phyloP scores from a whole-genome alignment of 2,888 invertebrate species.

The Agrotis puta region DNA sequence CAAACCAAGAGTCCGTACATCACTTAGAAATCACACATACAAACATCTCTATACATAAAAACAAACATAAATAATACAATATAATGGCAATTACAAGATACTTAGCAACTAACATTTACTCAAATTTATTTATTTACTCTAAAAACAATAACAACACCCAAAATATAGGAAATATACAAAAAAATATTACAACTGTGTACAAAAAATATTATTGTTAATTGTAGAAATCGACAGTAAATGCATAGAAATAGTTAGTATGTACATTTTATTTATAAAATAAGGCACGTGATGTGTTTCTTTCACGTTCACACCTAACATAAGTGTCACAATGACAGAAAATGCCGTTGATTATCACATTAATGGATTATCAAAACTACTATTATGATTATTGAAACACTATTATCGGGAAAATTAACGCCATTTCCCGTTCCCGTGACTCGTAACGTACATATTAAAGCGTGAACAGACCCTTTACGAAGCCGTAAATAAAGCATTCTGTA shows the following conservation, averaged over 20 bases:
- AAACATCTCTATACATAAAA: constrained; percentile 27
- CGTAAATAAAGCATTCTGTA: too few relatives aligned
- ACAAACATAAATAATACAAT: constrained; percentile 54
- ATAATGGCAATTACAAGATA: constrained; percentile 51
- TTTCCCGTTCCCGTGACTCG: too few relatives aligned
- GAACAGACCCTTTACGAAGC: too few relatives aligned
- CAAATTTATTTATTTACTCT: constrained; percentile 39
- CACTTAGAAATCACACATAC: neutral
- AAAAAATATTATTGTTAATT: constrained; percentile 35
- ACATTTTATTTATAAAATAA: constrained; percentile 53
- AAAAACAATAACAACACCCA: constrained; percentile 57
- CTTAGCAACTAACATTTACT: constrained; percentile 47
- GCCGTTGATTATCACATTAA: too few relatives aligned
- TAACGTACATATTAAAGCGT: neutral
- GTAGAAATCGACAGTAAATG: constrained; percentile 62
- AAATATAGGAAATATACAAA: constrained; percentile 52
- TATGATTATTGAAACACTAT: too few relatives aligned
- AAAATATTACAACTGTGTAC: constrained; percentile 43
- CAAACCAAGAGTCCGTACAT: constrained; percentile 41
- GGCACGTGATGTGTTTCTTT: constrained; percentile 61
- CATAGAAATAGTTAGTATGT: constrained; percentile 59
- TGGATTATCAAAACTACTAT: too few relatives aligned
- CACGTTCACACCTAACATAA: constrained; percentile 40
- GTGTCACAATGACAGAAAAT: too few relatives aligned
- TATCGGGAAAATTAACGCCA: too few relatives aligned